Base-by-base conservation (phyloP, 2,797 vertebrate species). In the Acestrorhynchus altus region DNA sequence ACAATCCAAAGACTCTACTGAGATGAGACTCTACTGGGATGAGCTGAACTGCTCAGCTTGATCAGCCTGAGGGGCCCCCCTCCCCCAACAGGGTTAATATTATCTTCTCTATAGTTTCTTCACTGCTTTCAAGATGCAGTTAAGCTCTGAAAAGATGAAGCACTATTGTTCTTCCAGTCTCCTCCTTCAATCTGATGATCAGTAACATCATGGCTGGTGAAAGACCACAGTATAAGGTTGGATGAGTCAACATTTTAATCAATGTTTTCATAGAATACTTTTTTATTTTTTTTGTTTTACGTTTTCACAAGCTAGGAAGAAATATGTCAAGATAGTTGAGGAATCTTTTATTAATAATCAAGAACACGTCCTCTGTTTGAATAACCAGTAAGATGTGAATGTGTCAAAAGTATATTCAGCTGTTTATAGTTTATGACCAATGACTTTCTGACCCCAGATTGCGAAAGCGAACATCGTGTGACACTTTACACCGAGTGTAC, bases 271-370 rank as follows among this genome's bases (percentile, higher is more conserved):
- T 92, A 92, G 90, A 93, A 92, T 92, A 92, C 87, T 92, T 92
- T 60, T 92, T 90, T n/a, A n/a, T n/a, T n/a, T n/a, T n/a, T n/a
- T n/a, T n/a, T n/a, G n/a, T n/a, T n/a, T n/a, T 91, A 93, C 90
- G 92, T 92, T 90, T 92, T 92, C 91, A 93, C 91, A 92, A 93
- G 92, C 92, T 86, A 92, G 87, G 90, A 89, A 87, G 84, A 85
- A 91, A 89, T 84, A 88, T 86, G 87, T 85, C 75, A 24, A n/a
- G 75, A 82, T 67, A 85, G 86, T 83, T 68, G 81, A 84, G 71
- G 77, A 71, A 71, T 85, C 82, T 79, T 84, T 77, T 83, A 70
- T 86, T 86, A 86, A 72, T 75, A 60, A 69, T 76, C 66, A 73
- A 74, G 82, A 84, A 85, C 60, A 74, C 80, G 81, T 84, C 63